Conservation (phyloP, 1,140 invertebrate genomes). For the Drosophila lacteicornis region DNA sequence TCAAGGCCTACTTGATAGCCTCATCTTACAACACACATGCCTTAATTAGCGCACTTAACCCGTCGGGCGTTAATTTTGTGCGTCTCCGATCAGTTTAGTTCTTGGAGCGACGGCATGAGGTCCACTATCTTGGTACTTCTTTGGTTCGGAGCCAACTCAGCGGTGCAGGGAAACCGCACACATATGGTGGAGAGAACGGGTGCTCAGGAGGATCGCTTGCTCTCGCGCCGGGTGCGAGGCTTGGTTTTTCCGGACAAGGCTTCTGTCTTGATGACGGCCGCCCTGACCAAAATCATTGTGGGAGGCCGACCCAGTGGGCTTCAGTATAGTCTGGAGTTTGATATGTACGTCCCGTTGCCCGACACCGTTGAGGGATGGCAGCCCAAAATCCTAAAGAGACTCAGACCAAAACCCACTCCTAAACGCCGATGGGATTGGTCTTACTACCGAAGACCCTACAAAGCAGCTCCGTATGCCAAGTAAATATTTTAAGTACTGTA, state of each 20-base stretch:
- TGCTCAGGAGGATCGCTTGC: background rate
- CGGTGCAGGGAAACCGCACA: constrained; percentile 7
- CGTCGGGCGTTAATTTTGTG: constrained; percentile 28
- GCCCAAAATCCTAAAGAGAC: constrained; percentile 48
- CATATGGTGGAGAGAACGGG: background rate
- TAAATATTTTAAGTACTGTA: constrained; percentile 3
- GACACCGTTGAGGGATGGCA: constrained; percentile 66
- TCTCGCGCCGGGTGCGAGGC: constrained; percentile 53
- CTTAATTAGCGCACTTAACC: constrained; percentile 55
- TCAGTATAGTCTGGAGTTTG: constrained; percentile 68
- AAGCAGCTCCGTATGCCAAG: constrained; percentile 1
- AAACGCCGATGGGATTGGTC: constrained; percentile 54
- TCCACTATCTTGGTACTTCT: constrained; percentile 10
- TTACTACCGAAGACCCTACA: constrained; percentile 10
- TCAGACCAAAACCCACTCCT: background rate
- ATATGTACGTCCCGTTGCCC: constrained; percentile 62
- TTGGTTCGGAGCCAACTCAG: background rate
- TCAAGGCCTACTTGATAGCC: constrained; percentile 41
- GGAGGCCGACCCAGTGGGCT: constrained; percentile 63
- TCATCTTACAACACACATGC: background rate
- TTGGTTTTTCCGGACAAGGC: constrained; percentile 63
- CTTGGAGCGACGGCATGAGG: constrained; percentile 43
- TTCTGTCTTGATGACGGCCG: constrained; percentile 52
- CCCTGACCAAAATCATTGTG: constrained; percentile 64
- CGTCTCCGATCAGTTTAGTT: constrained; percentile 33